Percentiles rank a stretch among this genome's conserved stretches.
Conservation (phyloP, 1,140 invertebrate genomes). For the Meteorus sp. region DNA sequence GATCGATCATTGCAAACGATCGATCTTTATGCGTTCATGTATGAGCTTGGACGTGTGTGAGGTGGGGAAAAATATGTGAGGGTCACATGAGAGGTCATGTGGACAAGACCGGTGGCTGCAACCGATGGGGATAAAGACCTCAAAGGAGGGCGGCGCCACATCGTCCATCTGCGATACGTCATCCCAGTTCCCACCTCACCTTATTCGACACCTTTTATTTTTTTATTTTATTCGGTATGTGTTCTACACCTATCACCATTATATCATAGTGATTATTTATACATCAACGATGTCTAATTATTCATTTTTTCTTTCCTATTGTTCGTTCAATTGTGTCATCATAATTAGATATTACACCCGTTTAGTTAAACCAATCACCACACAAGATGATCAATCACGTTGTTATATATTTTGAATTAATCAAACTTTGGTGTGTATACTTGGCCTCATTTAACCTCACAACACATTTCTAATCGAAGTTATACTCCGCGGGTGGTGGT, state of each 20-base stretch:
- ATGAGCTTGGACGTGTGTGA: too few species aligned
- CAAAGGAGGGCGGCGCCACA: constrained; percentile 24
- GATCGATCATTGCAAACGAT: constrained; percentile 27
- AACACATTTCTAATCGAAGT: neutral
- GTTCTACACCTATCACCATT: neutral
- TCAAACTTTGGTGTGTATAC: neutral
- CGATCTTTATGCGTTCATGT: too few species aligned
- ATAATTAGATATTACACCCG: too few species aligned
- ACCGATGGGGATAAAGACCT: constrained; percentile 25
- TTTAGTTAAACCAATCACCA: too few species aligned
- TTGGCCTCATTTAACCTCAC: constrained; percentile 4
- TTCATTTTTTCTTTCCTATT: too few species aligned
- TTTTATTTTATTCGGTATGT: neutral
- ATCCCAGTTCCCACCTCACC: constrained; percentile 1
- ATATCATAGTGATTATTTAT: too few species aligned
- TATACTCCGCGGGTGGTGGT: too few species aligned
- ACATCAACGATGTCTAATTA: too few species aligned
- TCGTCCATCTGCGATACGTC: constrained; percentile 22
- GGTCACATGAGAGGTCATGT: constrained; percentile 7
- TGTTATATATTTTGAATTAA: constrained; percentile 9
- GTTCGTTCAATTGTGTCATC: too few species aligned
- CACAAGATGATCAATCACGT: too few species aligned
- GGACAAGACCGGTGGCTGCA: constrained; percentile 14
- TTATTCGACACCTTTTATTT: constrained; percentile 13
- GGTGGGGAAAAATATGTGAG: too few species aligned